A percentile compares a stretch with the other conserved stretches of the same genome.
phyloP scores from a whole-genome alignment of 2,797 vertebrate genomes.

The Helarctos malayanus region DNA sequence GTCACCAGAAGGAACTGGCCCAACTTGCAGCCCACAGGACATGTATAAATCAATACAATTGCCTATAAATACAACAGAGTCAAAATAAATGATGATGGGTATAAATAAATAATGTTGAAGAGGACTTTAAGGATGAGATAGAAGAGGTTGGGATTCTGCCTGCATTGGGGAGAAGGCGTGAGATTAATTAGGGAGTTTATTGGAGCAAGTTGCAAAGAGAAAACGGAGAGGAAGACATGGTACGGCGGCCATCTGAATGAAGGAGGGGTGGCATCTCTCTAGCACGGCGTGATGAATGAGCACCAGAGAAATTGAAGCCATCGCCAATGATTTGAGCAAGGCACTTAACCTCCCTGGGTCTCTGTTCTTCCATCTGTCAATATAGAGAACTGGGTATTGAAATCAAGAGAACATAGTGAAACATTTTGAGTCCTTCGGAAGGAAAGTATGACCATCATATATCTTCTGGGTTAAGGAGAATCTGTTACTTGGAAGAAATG shows the following conservation, averaged over 20 bases:
- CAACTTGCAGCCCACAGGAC: neutral
- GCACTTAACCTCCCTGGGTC: slow-evolving; percentile 51
- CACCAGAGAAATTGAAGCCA: slow-evolving; percentile 50
- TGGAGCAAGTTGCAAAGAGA: slow-evolving; percentile 50
- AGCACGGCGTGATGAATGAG: neutral
- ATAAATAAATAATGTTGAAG: slow-evolving; percentile 60
- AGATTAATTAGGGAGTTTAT: slow-evolving; percentile 64
- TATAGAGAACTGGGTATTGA: slow-evolving; percentile 42
- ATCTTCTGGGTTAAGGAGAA: neutral
- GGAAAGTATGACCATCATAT: neutral
- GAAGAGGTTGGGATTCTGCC: neutral
- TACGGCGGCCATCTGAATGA: neutral
- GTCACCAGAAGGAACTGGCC: neutral
- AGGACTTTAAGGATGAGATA: neutral
- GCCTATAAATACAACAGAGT: slow-evolving; percentile 52
- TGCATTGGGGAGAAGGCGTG: neutral
- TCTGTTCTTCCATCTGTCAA: slow-evolving; percentile 60
- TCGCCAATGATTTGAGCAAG: slow-evolving; percentile 8
- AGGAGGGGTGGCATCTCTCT: neutral
- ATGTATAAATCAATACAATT: slow-evolving; percentile 24
- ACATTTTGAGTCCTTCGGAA: neutral
- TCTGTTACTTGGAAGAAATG: slow-evolving; percentile 33
- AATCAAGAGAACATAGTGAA: slow-evolving; percentile 16
- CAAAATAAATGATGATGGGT: slow-evolving; percentile 40
- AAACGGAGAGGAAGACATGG: neutral